Percentiles rank a stretch among this genome's conserved stretches.
These are phyloP conservation scores for Casuarius casuarius DNA, from an alignment of 2,113 vertebrate genomes.

Conservation along the genomic window DNA sequence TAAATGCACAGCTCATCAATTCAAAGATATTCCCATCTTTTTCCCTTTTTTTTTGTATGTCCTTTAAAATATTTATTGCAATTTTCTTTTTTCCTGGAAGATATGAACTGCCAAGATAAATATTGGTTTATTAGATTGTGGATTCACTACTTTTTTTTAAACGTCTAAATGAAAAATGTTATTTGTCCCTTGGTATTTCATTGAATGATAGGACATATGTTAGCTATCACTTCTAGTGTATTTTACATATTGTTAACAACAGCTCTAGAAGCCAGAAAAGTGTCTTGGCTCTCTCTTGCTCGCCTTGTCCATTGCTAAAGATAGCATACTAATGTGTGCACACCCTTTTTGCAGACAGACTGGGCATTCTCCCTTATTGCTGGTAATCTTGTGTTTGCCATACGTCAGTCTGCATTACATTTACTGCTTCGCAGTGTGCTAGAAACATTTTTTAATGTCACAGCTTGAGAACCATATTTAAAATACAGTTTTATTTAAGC, in stretches of 20 bases:
- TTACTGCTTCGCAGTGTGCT: not conserved
- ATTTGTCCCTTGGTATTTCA: not conserved
- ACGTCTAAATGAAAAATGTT: not conserved
- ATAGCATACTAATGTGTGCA: accelerated
- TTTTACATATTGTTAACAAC: not conserved
- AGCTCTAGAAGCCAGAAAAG: not conserved
- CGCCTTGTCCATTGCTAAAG: not conserved
- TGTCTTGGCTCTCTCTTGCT: not conserved
- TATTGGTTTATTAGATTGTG: not conserved
- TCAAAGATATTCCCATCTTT: not conserved
- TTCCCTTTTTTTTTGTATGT: not conserved
- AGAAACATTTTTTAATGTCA: not conserved
- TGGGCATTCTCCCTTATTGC: accelerated
- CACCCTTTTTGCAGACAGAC: not conserved
- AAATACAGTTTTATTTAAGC: not conserved
- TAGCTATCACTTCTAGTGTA: not conserved
- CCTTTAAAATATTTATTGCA: not conserved
- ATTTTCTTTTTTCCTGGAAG: not conserved
- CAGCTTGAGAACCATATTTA: not conserved
- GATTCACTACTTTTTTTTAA: not conserved
- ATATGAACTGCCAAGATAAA: not conserved
- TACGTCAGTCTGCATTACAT: not conserved
- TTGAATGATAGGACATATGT: not conserved
- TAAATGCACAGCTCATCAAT: not conserved
- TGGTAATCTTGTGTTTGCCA: not conserved